Evolutionary conservation across 2,888 invertebrate genomes (phyloP).

Genomic region (Polydesmus complanatus): DNA sequence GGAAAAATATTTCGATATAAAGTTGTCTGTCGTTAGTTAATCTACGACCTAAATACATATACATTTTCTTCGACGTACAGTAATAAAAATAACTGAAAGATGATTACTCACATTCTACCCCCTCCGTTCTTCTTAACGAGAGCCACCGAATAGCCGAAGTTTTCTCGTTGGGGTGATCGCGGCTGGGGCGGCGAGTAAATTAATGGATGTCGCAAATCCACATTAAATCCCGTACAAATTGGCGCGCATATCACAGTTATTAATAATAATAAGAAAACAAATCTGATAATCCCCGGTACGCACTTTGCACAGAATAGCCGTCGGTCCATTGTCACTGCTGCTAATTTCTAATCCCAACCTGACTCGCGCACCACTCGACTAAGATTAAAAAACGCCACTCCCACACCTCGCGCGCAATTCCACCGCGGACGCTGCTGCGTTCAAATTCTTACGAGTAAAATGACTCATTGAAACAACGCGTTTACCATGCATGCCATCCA

Average conservation of each 20-base stretch:
- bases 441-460: neutral
- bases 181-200: neutral
- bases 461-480: neutral
- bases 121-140: neutral
- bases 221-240: neutral
- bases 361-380: too few species aligned
- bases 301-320: neutral
- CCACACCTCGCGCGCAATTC: neutral
- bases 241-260: neutral
- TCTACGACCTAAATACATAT: too few species aligned
- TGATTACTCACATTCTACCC: neutral
- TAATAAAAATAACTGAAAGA: too few species aligned
- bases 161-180: too few species aligned
- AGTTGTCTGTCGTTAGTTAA: too few species aligned
- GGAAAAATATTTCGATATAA: too few species aligned
- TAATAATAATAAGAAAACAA: neutral
- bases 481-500: neutral
- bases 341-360: too few species aligned
- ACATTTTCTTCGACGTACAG: too few species aligned
- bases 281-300: neutral
- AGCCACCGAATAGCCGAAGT: neutral
- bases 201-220: neutral
- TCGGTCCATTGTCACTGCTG: neutral
- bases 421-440: too few species aligned
- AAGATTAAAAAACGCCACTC: neutral